A percentile compares a stretch with the other conserved stretches of the same genome.
Evolutionary conservation across 2,888 invertebrate genomes (phyloP).

Genomic region (Cryptocephalus moraei): DNA sequence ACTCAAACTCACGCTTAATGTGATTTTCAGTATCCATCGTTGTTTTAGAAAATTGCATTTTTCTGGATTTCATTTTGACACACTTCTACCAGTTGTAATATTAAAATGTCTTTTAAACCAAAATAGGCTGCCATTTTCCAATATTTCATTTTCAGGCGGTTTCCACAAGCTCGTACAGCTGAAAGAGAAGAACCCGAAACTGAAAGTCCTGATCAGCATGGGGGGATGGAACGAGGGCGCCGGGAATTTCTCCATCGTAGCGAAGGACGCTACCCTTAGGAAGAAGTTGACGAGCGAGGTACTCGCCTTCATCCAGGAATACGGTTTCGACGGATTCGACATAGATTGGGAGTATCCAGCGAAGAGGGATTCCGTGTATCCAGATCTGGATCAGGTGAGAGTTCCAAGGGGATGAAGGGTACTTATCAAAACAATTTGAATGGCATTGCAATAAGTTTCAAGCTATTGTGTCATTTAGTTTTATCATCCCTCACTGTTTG

Average conservation of each 20-base stretch:
- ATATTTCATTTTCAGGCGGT: constrained; percentile 11
- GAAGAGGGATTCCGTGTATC: constrained; percentile 14
- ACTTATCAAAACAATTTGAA: not conserved
- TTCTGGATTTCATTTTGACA: no score
- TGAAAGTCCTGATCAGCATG: constrained; percentile 51
- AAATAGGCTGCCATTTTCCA: not conserved
- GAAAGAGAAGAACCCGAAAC: constrained; percentile 40
- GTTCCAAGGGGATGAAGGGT: not conserved
- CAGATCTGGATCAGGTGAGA: constrained; percentile 13
- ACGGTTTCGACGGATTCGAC: constrained; percentile 71
- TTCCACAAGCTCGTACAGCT: constrained; percentile 24
- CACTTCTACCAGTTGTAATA: not conserved
- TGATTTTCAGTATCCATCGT: no score
- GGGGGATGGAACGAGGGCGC: constrained; percentile 57
- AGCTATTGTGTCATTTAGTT: no score
- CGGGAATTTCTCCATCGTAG: constrained; percentile 35
- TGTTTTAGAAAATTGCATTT: no score
- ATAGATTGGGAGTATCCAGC: constrained; percentile 83
- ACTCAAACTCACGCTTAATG: not conserved
- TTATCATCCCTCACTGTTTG: no score
- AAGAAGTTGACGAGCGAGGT: constrained; percentile 5
- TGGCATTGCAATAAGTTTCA: no score
- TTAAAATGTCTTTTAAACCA: not conserved
- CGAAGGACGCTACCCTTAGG: constrained; percentile 28
- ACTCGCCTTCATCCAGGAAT: constrained; percentile 26